Conservation (phyloP, 2,888 invertebrate species). For the Trichogramma dendrolimi region DNA sequence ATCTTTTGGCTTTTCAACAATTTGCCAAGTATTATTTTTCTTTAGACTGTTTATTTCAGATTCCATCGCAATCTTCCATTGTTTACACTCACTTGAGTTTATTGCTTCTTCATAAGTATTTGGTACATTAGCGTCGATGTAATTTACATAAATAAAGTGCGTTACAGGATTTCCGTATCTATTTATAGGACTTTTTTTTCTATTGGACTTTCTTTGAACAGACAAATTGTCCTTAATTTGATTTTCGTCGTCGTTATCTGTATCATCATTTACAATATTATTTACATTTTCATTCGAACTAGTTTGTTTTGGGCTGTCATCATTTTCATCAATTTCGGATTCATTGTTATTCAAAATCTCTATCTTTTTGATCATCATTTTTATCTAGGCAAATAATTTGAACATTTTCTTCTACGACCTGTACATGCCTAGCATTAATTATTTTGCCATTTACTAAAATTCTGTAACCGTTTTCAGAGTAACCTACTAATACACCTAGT, state of each 20-base stretch:
- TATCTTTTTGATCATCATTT: no score
- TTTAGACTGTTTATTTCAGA: constrained; percentile 19
- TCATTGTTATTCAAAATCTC: neutral
- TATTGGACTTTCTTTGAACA: constrained; percentile 11
- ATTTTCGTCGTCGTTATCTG: neutral
- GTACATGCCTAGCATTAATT: constrained; percentile 27
- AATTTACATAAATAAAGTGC: constrained; percentile 16
- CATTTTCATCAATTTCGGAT: neutral
- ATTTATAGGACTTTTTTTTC: constrained; percentile 12
- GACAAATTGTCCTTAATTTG: neutral
- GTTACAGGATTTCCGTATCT: constrained; percentile 11
- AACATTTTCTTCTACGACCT: constrained; percentile 25
- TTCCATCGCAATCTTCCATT: constrained; percentile 26
- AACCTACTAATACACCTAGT: constrained; percentile 26
- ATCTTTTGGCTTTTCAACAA: constrained; percentile 19
- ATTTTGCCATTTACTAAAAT: no score
- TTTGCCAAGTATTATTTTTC: constrained; percentile 28
- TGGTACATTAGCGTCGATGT: constrained; percentile 17
- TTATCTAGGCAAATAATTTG: no score
- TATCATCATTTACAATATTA: neutral
- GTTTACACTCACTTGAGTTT: constrained; percentile 5
- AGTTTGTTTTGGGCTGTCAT: no score
- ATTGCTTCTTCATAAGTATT: constrained; percentile 28
- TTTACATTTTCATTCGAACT: neutral
- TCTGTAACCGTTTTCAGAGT: constrained; percentile 27